phyloP scores from a whole-genome alignment of 2,888 invertebrate species.

The Marronus borbonicus region DNA sequence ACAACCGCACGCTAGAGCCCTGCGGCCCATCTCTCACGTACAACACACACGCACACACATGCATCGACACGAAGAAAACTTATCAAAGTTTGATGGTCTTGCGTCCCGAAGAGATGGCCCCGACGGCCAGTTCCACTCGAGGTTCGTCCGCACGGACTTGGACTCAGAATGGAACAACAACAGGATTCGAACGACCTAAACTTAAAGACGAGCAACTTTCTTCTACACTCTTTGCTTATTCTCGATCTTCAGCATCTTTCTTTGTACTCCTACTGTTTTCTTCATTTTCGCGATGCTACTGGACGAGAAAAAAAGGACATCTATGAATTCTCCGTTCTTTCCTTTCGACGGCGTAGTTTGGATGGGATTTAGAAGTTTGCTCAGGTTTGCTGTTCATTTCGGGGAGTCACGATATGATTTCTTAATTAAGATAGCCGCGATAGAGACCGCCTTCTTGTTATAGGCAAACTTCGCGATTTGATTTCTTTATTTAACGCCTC shows the following conservation, averaged over 20 bases:
- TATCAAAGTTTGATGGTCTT: slow-evolving; percentile 71
- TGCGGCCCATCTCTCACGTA: slow-evolving; percentile 22
- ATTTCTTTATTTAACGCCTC: too few species aligned
- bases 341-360: slow-evolving; percentile 1
- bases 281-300: not conserved
- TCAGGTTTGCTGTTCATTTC: slow-evolving; percentile 28
- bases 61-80: slow-evolving; percentile 60
- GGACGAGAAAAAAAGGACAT: not conserved
- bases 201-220: not conserved
- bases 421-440: slow-evolving; percentile 28
- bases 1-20: not conserved
- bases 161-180: slow-evolving; percentile 12
- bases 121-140: slow-evolving; percentile 23
- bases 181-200: not conserved
- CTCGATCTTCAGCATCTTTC: not conserved
- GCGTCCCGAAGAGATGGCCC: slow-evolving; percentile 61
- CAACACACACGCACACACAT: slow-evolving; percentile 15
- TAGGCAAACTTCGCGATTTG: too few species aligned
- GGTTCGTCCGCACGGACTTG: slow-evolving; percentile 18
- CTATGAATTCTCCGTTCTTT: not conserved
- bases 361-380: slow-evolving; percentile 33
- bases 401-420: slow-evolving; percentile 43
- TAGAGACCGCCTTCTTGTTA: too few species aligned
- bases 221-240: slow-evolving; percentile 1
- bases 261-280: too few species aligned